Evolutionary conservation across 2,113 vertebrate species (phyloP).

Genomic region (Oxyura jamaicensis): DNA sequence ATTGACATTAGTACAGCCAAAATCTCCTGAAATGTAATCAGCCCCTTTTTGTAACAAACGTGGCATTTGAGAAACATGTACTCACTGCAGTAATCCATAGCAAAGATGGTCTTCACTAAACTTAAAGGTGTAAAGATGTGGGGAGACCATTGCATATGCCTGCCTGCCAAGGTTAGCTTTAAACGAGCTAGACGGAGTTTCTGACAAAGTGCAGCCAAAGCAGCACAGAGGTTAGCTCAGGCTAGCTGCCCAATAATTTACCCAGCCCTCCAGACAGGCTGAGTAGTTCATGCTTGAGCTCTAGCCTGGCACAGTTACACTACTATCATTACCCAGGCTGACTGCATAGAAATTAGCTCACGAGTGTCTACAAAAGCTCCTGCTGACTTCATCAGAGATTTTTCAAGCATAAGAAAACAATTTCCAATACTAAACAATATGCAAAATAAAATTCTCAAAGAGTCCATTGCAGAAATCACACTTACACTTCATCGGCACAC

Average conservation of each 20-base stretch:
- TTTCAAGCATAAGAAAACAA: not conserved
- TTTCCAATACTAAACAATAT: not conserved
- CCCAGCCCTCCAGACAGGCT: not conserved
- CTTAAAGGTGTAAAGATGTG: not conserved
- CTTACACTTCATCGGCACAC: not conserved
- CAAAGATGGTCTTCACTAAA: not conserved
- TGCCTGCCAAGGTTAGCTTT: not conserved
- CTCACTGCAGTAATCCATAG: not conserved
- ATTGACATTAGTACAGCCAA: not conserved
- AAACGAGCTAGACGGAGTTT: not conserved
- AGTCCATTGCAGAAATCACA: not conserved
- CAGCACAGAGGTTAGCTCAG: constrained; percentile 32
- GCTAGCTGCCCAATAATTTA: constrained; percentile 5
- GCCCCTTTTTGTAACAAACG: not conserved
- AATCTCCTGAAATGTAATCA: not conserved
- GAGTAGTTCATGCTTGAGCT: constrained; percentile 1
- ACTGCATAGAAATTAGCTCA: not conserved
- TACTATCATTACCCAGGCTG: not conserved
- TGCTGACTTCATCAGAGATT: not conserved
- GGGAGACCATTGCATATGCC: rapidly evolving
- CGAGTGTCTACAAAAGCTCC: not conserved
- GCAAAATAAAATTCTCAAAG: not conserved
- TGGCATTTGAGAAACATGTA: not conserved
- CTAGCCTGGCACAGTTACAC: not conserved
- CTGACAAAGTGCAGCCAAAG: constrained; percentile 35